phyloP scores from a whole-genome alignment of 2,888 invertebrate genomes.

The Molanna angustata region DNA sequence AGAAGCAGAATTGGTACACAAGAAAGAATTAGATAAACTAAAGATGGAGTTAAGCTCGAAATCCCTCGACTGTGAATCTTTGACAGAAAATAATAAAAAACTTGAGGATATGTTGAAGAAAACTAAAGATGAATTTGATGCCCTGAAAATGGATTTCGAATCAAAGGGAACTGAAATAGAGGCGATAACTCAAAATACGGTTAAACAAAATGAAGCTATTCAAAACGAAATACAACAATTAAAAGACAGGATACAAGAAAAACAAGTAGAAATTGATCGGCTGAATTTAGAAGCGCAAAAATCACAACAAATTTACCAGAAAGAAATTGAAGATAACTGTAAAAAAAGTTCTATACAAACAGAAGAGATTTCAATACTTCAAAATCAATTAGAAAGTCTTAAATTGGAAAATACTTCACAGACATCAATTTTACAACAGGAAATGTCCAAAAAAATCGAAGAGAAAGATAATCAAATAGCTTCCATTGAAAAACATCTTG shows the following conservation, averaged over 20 bases:
- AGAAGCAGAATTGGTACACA: conserved; percentile 51
- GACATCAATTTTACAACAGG: conserved; percentile 38
- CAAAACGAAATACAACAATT: conserved; percentile 47
- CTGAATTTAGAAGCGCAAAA: conserved; percentile 48
- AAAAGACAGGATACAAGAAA: conserved; percentile 44
- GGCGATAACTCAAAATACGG: conserved; percentile 45
- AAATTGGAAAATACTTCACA: conserved; percentile 28
- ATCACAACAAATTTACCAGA: conserved; percentile 31
- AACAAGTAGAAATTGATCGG: conserved; percentile 47
- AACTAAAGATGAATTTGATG: conserved; percentile 46
- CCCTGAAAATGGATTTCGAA: conserved; percentile 45
- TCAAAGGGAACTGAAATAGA: conserved; percentile 52
- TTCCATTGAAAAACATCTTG: conserved; percentile 50
- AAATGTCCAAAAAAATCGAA: conserved; percentile 53
- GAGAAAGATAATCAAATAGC: conserved; percentile 53
- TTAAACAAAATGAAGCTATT: conserved; percentile 47
- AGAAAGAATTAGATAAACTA: conserved; percentile 53
- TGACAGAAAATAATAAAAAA: conserved; percentile 47
- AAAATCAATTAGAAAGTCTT: conserved; percentile 33
- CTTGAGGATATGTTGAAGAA: conserved; percentile 44
- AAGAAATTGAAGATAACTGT: conserved; percentile 22
- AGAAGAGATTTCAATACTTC: conserved; percentile 35
- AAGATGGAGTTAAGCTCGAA: conserved; percentile 57
- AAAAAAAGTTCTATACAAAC: conserved; percentile 4
- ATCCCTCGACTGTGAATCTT: conserved; percentile 54